A percentile compares a stretch with the other conserved stretches of the same genome.
These are phyloP conservation scores for Bombyx mori DNA, from an alignment of 1,140 invertebrate species.

Conservation along the genomic window ASM3026992v2 NC_085126.1:562001-562500, in stretches of 20 bases:
- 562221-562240: slow-evolving; percentile 21
- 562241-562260: slow-evolving; percentile 57
- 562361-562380: slow-evolving; percentile 51
- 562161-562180: slow-evolving; percentile 67
- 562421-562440: no score
- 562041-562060: no score
- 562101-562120: no score
- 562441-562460: no score
- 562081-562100: no score
- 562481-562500: no score
- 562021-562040: no score
- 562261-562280: slow-evolving; percentile 66
- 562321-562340: slow-evolving; percentile 31
- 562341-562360: slow-evolving; percentile 63
- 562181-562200: slow-evolving; percentile 51
- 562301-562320: slow-evolving; percentile 48
- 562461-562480: no score
- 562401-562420: not conserved
- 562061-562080: no score
- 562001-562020: no score
- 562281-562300: slow-evolving; percentile 54
- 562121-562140: not conserved
- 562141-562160: slow-evolving; percentile 3
- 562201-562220: slow-evolving; percentile 16
- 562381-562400: slow-evolving; percentile 41